Conservation (phyloP, 2,888 invertebrate species). For the Argyra leucocephala region DNA sequence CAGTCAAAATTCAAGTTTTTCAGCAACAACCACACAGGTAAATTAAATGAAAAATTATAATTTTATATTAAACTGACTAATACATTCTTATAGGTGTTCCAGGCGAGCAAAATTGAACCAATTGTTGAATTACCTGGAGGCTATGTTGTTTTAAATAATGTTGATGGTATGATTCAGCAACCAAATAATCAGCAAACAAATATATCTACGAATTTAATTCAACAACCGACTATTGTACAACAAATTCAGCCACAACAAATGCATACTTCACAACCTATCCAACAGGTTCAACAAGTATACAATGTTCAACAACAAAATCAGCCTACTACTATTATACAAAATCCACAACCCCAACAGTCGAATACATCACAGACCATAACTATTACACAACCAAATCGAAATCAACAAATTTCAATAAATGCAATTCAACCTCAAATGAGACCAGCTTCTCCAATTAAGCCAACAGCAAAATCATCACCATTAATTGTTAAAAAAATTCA, state of each 20-base stretch:
- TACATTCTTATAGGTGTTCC: slow-evolving; percentile 49
- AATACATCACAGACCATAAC: slow-evolving; percentile 17
- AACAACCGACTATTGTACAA: slow-evolving; percentile 30
- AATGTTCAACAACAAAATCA: slow-evolving; percentile 22
- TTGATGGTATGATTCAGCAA: slow-evolving; percentile 34
- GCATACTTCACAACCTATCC: not conserved
- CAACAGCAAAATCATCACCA: slow-evolving; percentile 17
- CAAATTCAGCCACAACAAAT: slow-evolving; percentile 21
- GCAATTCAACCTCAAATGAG: slow-evolving; percentile 38
- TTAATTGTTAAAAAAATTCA: slow-evolving; percentile 28
- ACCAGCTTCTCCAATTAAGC: slow-evolving; percentile 24
- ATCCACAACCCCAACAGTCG: slow-evolving; percentile 20
- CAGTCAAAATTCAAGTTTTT: slow-evolving; percentile 72
- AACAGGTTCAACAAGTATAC: not conserved
- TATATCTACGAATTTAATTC: slow-evolving; percentile 45
- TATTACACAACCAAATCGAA: slow-evolving; percentile 15
- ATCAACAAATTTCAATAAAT: slow-evolving; percentile 16
- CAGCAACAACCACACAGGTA: slow-evolving; percentile 63
- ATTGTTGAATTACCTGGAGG: slow-evolving; percentile 66
- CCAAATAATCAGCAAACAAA: slow-evolving; percentile 27
- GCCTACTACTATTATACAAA: slow-evolving; percentile 19
- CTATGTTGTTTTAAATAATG: slow-evolving; percentile 60
- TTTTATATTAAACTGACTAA: not conserved
- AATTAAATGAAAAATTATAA: not conserved
- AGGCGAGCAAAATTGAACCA: slow-evolving; percentile 76